These are phyloP conservation scores for Caloenas nicobarica DNA, from an alignment of 2,113 vertebrate species.

Conservation along the genomic window DNA sequence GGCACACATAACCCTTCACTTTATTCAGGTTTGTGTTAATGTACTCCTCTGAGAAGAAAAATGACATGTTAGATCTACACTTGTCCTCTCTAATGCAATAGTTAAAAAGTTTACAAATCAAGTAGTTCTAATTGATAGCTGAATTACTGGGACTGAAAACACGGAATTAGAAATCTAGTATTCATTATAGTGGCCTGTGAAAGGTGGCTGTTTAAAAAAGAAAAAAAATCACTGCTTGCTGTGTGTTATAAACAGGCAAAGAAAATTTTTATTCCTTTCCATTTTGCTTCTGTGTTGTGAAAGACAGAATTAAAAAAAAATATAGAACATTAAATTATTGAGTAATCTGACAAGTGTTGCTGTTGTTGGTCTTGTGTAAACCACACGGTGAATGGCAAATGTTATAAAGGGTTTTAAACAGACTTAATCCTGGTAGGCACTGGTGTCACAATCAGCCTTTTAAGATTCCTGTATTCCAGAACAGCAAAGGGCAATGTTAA, in stretches of 20 bases:
- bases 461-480: background rate
- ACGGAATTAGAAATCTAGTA: background rate
- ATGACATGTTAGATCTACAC: rapidly evolving
- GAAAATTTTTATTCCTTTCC: background rate
- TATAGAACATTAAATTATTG: background rate
- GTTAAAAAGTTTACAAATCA: background rate
- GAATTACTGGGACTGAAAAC: background rate
- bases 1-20: rapidly evolving
- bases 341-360: background rate
- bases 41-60: background rate
- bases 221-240: background rate
- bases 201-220: background rate
- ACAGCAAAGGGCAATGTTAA: background rate
- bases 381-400: background rate
- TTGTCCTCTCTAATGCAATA: background rate
- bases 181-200: background rate
- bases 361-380: background rate
- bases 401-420: background rate
- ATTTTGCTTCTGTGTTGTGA: background rate
- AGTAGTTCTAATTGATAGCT: background rate
- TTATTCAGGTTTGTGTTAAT: background rate
- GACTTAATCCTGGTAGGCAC: background rate
- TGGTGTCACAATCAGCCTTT: background rate
- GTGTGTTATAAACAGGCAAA: background rate
- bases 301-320: background rate